phyloP scores from a whole-genome alignment of 2,888 invertebrate species.

The Ferrisia virgata region DNA sequence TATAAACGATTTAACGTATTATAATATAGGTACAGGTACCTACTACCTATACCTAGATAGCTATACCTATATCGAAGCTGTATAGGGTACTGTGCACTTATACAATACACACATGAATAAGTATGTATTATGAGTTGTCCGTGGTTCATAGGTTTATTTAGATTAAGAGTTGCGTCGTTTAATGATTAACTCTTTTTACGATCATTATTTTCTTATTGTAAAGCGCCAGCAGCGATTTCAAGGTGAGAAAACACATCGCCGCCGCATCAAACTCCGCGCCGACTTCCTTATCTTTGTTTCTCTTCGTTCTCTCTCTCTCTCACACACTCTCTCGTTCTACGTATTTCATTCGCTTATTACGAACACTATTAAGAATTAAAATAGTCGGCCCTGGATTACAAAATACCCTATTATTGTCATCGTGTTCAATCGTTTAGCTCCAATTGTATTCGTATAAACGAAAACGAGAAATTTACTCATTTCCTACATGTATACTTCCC shows the following conservation, averaged over 20 bases:
- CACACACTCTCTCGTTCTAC: background rate
- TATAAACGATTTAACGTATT: too few species aligned
- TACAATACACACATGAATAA: background rate
- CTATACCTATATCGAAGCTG: too few species aligned
- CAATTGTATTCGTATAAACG: background rate
- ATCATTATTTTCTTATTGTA: background rate
- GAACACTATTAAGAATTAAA: background rate
- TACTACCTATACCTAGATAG: background rate
- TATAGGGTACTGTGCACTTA: background rate
- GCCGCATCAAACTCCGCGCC: background rate
- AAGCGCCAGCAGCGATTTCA: background rate
- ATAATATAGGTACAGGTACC: too few species aligned
- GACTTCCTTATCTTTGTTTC: background rate
- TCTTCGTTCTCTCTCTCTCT: background rate
- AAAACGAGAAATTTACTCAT: background rate
- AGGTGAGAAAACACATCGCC: background rate
- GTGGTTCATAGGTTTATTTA: background rate
- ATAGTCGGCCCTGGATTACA: background rate
- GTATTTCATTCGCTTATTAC: background rate
- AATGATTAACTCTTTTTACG: background rate
- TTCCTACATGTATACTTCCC: too few species aligned
- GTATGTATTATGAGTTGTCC: background rate
- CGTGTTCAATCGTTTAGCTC: background rate
- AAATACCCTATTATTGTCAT: background rate
- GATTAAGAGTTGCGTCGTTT: background rate